Evolutionary conservation across 2,797 vertebrate genomes (phyloP), one percentile per base, ranked within the genome.

Genomic region (Parotocinclus haroldoi): DNA sequence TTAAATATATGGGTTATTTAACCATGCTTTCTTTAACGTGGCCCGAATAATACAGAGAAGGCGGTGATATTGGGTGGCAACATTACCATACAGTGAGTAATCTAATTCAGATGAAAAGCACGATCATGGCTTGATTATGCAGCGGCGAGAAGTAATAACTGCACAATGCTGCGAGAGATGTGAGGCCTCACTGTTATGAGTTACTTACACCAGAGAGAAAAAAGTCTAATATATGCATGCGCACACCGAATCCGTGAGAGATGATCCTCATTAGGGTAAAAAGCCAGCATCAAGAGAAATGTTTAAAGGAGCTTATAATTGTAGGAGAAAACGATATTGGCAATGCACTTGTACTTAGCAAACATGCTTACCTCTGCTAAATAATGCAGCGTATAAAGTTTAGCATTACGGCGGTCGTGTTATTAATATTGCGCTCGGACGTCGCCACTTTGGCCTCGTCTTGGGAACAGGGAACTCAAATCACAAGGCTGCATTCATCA

Each of bases 51-150:
- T 2, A 27, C 27, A 27, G 27, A 27, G n/a, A n/a, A n/a, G n/a
- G n/a, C n/a, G n/a, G 62, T 63, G 62, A 42, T 44, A 45, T 9
- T 27, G 50, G 49, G 38, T 36, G 38, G 62, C 19, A 7, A 38
- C 52, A 38, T 36, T 42, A n/a, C 10, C 39, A 36, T 11, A 63
- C 50, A 44, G 14, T 27, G 38, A 67, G 56, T 56, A 57, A 62
- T 65, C 27, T 6, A 50, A 61, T 68, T 68, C 12, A 18, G 50
- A 60, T 52, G 17, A 52, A 64, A 64, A 71, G 59, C 44, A 37
- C 64, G 37, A 58, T 59, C 58, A 61, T 44, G 9, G 7, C 53
- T 53, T 65, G 44, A 77, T 77, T 77, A 66, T 58, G 46, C 57
- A 54, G 36, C 67, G 63, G 64, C 45, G 49, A 39, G 60, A 19